Base-by-base conservation (phyloP, 2,797 vertebrate species). In the Hippoglossus hippoglossus region DNA sequence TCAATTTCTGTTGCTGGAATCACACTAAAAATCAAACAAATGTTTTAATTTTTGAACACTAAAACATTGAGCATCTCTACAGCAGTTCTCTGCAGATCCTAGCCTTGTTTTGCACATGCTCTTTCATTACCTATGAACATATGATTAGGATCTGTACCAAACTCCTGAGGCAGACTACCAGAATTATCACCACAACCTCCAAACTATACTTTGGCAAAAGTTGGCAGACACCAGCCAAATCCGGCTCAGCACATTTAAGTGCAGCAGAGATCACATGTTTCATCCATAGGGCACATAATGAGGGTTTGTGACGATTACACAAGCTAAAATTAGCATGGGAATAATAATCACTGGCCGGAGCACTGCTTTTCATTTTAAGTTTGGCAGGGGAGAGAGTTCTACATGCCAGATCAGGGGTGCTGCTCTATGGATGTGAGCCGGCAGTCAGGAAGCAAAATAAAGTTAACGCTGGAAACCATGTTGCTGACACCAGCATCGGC, bases 241-340 rank as follows among this genome's bases (percentile, higher is more conserved):
- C 72, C 63, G 51, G 71, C 81, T 82, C 67, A 58, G 78, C 79
- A 73, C 72, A 56, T 78, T 55, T 77, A 58, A 57, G 61, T 53
- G 67, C 50, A 34, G 59, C 58, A 47, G 66, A 80, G 75, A 82
- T 84, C 68, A 82, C 44, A 26, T 65, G 25, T 63, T 85, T 81
- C 65, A 73, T 85, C 67, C 57, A 49, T 39, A 76, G 47, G 65
- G 67, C 22, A 78, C 61, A 83, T 77, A 87, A 80, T 82, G 57
- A 80, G 72, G 64, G 64, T 70, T 83, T 86, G 47, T 79, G 73
- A 85, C 39, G 46, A 86, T 53, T 63, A 73, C 71, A 62, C 53
- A 55, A 64, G 83, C 85, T 92, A 89, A 92, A 93, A 91, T 91
- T 89, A 93, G 85, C 84, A 71, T 56, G 73, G 82, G 77, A 88